These are phyloP conservation scores for Gerris lacustris DNA, from an alignment of 2,888 invertebrate genomes.

Conservation along the genomic window DNA sequence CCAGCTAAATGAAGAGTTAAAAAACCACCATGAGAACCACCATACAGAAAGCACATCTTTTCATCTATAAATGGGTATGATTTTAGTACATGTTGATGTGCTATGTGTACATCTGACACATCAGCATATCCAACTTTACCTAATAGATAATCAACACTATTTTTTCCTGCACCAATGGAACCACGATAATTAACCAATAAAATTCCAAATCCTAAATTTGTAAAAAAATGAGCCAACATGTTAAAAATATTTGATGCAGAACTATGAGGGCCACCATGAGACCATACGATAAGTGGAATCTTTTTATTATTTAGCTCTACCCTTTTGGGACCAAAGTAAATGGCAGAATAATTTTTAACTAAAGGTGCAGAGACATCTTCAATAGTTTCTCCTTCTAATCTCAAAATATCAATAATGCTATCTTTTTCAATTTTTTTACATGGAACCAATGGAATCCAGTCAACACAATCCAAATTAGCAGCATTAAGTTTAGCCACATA, in stretches of 20 bases:
- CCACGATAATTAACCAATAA: conserved; percentile 64
- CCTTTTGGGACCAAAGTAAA: conserved; percentile 48
- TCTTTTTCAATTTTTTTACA: conserved; percentile 24
- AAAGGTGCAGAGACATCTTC: not conserved
- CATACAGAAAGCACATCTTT: conserved; percentile 51
- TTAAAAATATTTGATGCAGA: conserved; percentile 50
- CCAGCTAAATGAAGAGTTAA: conserved; percentile 71
- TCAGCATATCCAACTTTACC: conserved; percentile 64
- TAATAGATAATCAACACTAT: conserved; percentile 53
- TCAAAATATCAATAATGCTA: conserved; percentile 19
- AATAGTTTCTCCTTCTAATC: conserved; percentile 18
- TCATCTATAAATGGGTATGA: conserved; percentile 47
- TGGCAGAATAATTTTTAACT: conserved; percentile 44
- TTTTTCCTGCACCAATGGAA: conserved; percentile 64
- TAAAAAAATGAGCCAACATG: conserved; percentile 49
- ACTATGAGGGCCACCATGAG: conserved; percentile 75
- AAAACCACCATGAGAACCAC: conserved; percentile 89
- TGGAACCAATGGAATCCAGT: conserved; percentile 24
- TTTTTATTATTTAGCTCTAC: conserved; percentile 36
- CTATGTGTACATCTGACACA: conserved; percentile 63
- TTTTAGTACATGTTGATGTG: conserved; percentile 47
- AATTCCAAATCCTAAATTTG: conserved; percentile 50
- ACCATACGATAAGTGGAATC: conserved; percentile 59
- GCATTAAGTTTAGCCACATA: conserved; percentile 29
- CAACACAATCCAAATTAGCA: not conserved